Percentiles rank a stretch among this genome's conserved stretches.
phyloP scores from a whole-genome alignment of 2,113 vertebrate species.

The Sebastes fasciatus region DNA sequence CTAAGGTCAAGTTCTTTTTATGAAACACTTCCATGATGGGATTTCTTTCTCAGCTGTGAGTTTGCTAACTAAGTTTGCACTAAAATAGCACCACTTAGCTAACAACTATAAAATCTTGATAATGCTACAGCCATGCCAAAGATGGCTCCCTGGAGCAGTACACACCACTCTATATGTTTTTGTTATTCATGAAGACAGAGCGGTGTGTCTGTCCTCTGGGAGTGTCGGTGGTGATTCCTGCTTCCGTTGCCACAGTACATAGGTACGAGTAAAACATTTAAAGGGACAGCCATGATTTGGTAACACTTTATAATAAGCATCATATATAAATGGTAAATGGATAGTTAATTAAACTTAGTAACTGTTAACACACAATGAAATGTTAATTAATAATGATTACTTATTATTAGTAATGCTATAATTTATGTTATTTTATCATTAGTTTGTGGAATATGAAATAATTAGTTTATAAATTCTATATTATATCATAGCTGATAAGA shows the following conservation, averaged over 20 bases:
- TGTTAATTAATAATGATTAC: no score
- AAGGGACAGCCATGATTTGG: not conserved
- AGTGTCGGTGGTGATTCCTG: not conserved
- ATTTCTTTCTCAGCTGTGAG: not conserved
- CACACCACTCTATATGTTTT: not conserved
- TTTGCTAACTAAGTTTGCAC: not conserved
- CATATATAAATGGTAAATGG: no score
- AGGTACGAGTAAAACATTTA: not conserved
- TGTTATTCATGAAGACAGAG: not conserved
- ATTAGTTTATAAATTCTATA: no score
- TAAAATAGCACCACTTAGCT: constrained; percentile 17
- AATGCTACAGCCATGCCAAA: not conserved
- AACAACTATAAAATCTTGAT: not conserved
- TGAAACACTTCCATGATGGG: constrained; percentile 6
- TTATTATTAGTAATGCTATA: no score
- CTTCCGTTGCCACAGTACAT: not conserved
- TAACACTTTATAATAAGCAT: not conserved
- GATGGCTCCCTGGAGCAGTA: not conserved
- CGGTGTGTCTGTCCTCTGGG: not conserved
- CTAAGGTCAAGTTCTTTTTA: not conserved
- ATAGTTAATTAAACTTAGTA: no score
- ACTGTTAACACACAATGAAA: no score
- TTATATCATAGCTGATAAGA: no score
- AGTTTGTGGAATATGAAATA: no score
- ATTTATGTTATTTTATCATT: no score